Percentiles rank a stretch among this genome's conserved stretches.
Evolutionary conservation across 1,140 invertebrate species (phyloP).

Genomic region (Colletes gigas): DNA sequence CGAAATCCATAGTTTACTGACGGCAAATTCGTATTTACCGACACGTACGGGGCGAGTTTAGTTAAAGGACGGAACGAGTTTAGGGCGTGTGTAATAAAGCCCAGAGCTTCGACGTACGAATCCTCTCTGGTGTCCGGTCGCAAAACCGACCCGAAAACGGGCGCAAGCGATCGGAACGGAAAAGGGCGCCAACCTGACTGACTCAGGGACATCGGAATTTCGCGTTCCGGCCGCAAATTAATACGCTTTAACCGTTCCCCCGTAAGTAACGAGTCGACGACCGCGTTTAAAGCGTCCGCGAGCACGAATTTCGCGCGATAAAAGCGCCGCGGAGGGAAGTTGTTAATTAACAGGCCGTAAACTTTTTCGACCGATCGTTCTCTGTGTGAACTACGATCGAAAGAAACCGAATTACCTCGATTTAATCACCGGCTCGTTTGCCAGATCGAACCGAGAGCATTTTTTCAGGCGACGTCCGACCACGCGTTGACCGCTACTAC

Average conservation of each 20-base stretch:
- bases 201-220: slow-evolving; percentile 14
- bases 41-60: slow-evolving; percentile 15
- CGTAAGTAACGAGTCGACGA: neutral
- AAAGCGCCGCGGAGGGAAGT: too few relatives aligned
- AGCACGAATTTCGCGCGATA: too few relatives aligned
- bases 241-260: neutral
- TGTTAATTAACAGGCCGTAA: neutral
- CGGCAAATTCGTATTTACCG: slow-evolving; percentile 27
- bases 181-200: neutral
- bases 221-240: neutral
- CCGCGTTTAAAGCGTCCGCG: too few relatives aligned
- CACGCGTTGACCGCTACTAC: too few relatives aligned
- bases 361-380: too few relatives aligned
- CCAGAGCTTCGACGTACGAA: neutral
- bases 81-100: neutral
- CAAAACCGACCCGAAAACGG: neutral
- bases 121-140: neutral
- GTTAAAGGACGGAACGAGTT: slow-evolving; percentile 24
- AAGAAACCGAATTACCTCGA: too few relatives aligned
- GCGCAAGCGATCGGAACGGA: neutral
- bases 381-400: too few relatives aligned
- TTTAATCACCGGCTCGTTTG: too few relatives aligned
- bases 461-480: too few relatives aligned
- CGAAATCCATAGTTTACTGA: slow-evolving; percentile 38
- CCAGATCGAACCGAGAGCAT: too few relatives aligned